A percentile compares a stretch with the other conserved stretches of the same genome.
Conservation (phyloP, 92 coral and sea anemone genomes). For the Bergia puertoricense region DNA sequence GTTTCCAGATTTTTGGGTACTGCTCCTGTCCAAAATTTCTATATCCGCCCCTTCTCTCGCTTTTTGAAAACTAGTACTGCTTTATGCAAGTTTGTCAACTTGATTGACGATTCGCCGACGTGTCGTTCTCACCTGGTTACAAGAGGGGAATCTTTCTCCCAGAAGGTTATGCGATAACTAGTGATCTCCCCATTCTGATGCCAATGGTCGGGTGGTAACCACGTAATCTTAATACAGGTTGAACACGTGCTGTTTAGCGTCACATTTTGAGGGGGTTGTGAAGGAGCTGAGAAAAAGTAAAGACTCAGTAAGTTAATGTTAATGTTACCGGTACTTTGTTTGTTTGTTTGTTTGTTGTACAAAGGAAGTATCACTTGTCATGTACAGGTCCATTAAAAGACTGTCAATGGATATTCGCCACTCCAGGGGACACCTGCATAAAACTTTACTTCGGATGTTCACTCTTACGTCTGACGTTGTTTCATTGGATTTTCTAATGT, state of each 20-base stretch:
- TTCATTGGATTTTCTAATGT: too few relatives aligned
- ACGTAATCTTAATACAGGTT: slow-evolving; percentile 51
- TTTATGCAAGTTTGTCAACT: too few relatives aligned
- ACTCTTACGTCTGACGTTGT: too few relatives aligned
- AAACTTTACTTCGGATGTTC: too few relatives aligned
- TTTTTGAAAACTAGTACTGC: too few relatives aligned
- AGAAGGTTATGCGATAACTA: slow-evolving; percentile 48
- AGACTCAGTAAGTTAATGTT: background rate
- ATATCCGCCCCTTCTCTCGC: too few relatives aligned
- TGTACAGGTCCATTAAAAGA: too few relatives aligned
- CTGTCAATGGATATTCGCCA: too few relatives aligned
- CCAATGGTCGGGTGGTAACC: slow-evolving; percentile 50
- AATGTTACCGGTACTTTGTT: background rate
- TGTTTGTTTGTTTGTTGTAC: background rate
- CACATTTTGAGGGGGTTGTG: slow-evolving; percentile 49
- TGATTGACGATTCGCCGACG: background rate
- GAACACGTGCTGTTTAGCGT: slow-evolving; percentile 58
- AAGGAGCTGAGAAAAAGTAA: slow-evolving; percentile 46
- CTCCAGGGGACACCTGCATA: too few relatives aligned
- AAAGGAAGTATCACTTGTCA: background rate
- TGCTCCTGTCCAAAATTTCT: too few relatives aligned
- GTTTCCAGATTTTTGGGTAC: too few relatives aligned
- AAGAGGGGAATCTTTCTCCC: slow-evolving; percentile 50
- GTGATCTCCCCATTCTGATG: slow-evolving; percentile 57
- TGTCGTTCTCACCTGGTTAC: background rate